Base-by-base conservation (phyloP, 92 coral and sea anemone species). In the Porites divaricata region DNA sequence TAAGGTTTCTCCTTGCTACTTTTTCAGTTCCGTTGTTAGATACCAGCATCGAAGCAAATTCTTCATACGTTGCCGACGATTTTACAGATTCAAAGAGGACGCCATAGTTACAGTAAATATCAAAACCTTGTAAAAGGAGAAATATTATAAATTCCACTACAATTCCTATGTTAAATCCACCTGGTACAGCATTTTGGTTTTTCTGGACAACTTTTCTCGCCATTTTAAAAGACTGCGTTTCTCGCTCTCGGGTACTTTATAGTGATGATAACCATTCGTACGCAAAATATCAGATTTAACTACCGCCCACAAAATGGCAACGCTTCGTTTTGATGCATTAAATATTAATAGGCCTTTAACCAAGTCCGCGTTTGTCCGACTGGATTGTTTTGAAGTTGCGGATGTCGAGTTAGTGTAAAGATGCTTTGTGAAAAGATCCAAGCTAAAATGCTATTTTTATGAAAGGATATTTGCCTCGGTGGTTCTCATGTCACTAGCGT, bases 71-170 rank as follows among this genome's bases (percentile, higher is more conserved):
- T 6, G 58, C 73, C 51, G 71, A 61, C 48, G 95, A 90, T 1
- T 85, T 72, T 15, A 75, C 72, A 11, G 96, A 89, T 63, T 95
- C 96, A 13, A 90, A 57, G 83, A 87, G 93, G 41, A 96, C 89
- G n/a, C 93, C 86, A 41, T 81, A 81, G 65, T 81, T 89, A 28
- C 91, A 87, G 79, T 88, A 93, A 12, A 94, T n/a, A 67, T 96
- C 98, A 76, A 94, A 92, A 15, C 99, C 99, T 94, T 96, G 99
- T 12, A 96, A 83, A 75, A 88, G 7, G 17, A 95, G 78, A 72
- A 96, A 96, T 70, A 96, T 86, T 6, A 96, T 75, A 83, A 96
- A 95, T 75, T 96, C 99, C 20, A 85, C 87, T 58, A 92, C 64
- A 19, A 96, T 77, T 51, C 99, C 99, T 61, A 88, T 81, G 82